These are phyloP conservation scores for Drosophila tropicalis DNA, from an alignment of 1,140 invertebrate species.

Conservation along the genomic window DNA sequence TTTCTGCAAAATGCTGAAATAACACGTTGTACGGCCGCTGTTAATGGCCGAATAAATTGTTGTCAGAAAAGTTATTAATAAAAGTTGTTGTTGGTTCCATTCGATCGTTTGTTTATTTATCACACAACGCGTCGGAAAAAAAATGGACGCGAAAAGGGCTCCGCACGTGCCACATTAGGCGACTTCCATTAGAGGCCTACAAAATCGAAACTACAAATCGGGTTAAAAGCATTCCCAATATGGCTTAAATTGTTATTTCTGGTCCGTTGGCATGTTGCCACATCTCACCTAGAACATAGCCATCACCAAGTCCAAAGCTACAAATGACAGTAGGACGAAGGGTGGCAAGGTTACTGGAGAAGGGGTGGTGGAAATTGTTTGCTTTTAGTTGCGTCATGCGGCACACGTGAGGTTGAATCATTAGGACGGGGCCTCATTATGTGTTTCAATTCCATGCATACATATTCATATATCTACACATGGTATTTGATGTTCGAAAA, in stretches of 20 bases:
- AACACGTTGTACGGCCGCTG: slow-evolving; percentile 77
- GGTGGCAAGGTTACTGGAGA: slow-evolving; percentile 6
- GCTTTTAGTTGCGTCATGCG: slow-evolving; percentile 72
- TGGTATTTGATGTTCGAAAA: background rate
- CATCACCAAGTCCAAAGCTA: slow-evolving; percentile 37
- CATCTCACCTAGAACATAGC: slow-evolving; percentile 30
- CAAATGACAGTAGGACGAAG: slow-evolving; percentile 42
- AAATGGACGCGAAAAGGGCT: slow-evolving; percentile 37
- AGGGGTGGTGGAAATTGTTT: slow-evolving; percentile 53
- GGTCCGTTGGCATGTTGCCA: slow-evolving; percentile 56
- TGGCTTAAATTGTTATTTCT: slow-evolving; percentile 21
- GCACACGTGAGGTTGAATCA: slow-evolving; percentile 37
- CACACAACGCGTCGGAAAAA: slow-evolving; percentile 35
- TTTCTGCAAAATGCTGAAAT: slow-evolving; percentile 72
- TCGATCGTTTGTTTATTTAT: slow-evolving; percentile 70
- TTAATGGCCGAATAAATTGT: slow-evolving; percentile 81
- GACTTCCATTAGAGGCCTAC: slow-evolving; percentile 53
- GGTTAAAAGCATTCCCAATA: slow-evolving; percentile 67
- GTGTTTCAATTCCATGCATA: slow-evolving; percentile 25
- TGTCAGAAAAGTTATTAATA: slow-evolving; percentile 72
- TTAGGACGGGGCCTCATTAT: slow-evolving; percentile 50
- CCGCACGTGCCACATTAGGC: slow-evolving; percentile 76
- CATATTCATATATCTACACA: no score
- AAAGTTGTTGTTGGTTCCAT: slow-evolving; percentile 19
- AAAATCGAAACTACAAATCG: slow-evolving; percentile 72